Conservation (phyloP, 2,888 invertebrate genomes). For the Cylloceria caligata region DNA sequence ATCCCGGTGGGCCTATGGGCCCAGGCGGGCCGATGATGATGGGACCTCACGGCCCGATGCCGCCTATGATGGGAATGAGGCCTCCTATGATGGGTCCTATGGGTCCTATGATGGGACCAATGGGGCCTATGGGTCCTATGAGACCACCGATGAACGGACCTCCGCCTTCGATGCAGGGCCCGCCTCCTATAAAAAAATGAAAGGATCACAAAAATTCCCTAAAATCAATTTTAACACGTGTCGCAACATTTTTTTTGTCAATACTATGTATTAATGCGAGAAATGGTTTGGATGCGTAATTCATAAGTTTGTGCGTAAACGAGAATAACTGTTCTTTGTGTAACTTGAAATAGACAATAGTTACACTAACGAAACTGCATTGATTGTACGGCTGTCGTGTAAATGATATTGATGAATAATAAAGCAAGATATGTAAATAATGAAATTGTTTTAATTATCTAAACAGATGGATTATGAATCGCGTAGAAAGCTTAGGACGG, state of each 20-base stretch:
- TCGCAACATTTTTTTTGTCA: background rate
- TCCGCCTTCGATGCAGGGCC: constrained; percentile 85
- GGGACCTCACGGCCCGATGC: constrained; percentile 88
- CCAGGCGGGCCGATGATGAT: constrained; percentile 84
- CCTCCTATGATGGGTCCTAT: constrained; percentile 93
- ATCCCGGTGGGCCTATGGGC: constrained; percentile 85
- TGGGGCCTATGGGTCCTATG: constrained; percentile 90
- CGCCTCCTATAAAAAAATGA: constrained; percentile 76
- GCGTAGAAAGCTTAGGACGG: too few species aligned
- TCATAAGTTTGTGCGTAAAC: background rate
- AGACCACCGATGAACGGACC: constrained; percentile 91
- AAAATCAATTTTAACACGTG: background rate
- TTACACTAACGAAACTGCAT: background rate
- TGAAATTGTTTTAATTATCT: background rate
- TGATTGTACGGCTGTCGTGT: constrained; percentile 3
- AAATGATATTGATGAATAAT: constrained; percentile 10
- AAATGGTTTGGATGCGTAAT: background rate
- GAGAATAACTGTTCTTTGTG: background rate
- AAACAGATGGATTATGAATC: too few species aligned
- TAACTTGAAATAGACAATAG: background rate
- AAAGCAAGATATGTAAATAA: background rate
- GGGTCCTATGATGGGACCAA: constrained; percentile 89
- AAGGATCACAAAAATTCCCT: background rate
- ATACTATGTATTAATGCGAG: background rate
- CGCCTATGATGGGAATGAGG: constrained; percentile 93